Evolutionary conservation across 2,888 invertebrate genomes (phyloP).

Genomic region (Drosophila yooni): DNA sequence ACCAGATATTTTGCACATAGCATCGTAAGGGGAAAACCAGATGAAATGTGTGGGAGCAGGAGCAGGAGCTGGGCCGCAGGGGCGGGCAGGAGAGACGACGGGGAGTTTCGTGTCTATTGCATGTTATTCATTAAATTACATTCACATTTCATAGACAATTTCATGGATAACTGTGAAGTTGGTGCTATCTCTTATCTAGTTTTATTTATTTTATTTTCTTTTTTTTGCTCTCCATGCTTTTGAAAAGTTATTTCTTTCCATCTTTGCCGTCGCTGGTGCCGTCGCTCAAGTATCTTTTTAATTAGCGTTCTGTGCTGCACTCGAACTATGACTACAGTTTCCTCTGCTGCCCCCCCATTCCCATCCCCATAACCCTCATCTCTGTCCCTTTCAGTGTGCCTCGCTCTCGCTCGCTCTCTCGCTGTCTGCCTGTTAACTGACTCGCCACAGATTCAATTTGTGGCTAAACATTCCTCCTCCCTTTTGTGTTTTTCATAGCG

Average conservation of each 20-base stretch:
- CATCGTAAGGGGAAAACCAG: background rate
- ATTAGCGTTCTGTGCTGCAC: constrained; percentile 81
- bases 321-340: constrained; percentile 59
- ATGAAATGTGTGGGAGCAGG: background rate
- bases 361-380: background rate
- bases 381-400: background rate
- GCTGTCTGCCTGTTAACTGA: constrained; percentile 59
- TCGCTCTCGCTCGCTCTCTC: constrained; percentile 12
- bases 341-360: background rate
- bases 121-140: constrained; percentile 78
- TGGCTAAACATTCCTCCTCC: constrained; percentile 74
- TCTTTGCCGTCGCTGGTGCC: constrained; percentile 20
- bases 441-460: constrained; percentile 73
- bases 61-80: background rate
- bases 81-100: background rate
- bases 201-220: constrained; percentile 11
- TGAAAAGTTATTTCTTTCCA: constrained; percentile 2
- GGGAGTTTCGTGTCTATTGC: constrained; percentile 33
- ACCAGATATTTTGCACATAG: background rate
- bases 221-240: background rate
- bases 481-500: constrained; percentile 68
- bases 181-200: constrained; percentile 37
- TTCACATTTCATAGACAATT: constrained; percentile 81
- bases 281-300: constrained; percentile 79
- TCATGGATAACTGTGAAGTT: constrained; percentile 65